phyloP scores from a whole-genome alignment of 2,888 invertebrate genomes.

The Lagria hirta region DNA sequence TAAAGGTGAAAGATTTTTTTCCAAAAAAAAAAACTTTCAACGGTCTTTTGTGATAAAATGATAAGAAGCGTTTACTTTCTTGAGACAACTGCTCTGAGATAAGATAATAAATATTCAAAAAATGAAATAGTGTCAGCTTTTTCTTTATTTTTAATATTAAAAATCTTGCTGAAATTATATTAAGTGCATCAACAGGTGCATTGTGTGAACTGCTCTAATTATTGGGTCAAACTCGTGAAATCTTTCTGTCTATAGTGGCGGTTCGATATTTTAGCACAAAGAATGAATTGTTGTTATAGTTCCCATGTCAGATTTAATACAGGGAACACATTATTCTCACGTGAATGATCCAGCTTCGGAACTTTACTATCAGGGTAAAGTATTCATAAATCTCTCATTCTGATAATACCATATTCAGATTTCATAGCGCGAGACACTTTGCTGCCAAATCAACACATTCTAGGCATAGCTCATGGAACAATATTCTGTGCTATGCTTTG shows the following conservation, averaged over 20 bases:
- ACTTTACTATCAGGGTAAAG: constrained; percentile 15
- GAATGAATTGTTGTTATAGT: constrained; percentile 23
- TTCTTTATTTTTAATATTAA: constrained; percentile 3
- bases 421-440: constrained; percentile 7
- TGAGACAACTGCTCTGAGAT: not conserved
- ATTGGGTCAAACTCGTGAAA: constrained; percentile 11
- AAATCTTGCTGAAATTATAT: constrained; percentile 4
- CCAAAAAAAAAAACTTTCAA: too few species aligned
- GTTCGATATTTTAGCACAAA: constrained; percentile 20
- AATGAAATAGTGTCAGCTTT: constrained; percentile 1
- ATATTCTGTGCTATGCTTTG: too few species aligned
- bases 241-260: constrained; percentile 11
- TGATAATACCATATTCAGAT: constrained; percentile 19
- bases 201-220: constrained; percentile 16
- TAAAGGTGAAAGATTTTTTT: too few species aligned
- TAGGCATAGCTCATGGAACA: constrained; percentile 7
- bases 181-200: constrained; percentile 16
- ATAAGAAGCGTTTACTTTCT: constrained; percentile 3
- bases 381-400: constrained; percentile 3
- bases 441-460: constrained; percentile 18
- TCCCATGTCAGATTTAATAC: constrained; percentile 27
- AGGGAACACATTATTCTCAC: constrained; percentile 24
- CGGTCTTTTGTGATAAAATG: too few species aligned
- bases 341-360: constrained; percentile 17
- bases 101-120: too few species aligned